These are phyloP conservation scores for Vireo altiloquus DNA, from an alignment of 2,113 vertebrate species.

Conservation along the genomic window DNA sequence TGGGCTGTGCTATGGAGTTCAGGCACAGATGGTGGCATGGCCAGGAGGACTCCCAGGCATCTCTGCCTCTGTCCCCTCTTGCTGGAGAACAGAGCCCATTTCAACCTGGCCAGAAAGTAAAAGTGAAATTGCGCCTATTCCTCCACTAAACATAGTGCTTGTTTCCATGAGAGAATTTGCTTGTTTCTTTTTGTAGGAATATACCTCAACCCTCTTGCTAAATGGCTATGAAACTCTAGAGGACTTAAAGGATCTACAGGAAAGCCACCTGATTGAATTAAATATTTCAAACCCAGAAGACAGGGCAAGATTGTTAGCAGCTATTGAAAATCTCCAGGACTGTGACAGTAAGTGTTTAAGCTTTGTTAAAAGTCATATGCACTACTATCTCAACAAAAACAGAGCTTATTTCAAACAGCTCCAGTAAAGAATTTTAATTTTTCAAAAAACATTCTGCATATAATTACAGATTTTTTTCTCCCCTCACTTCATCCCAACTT, in stretches of 20 bases:
- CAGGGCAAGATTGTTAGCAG: slow-evolving; percentile 81
- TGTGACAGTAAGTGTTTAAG: slow-evolving; percentile 80
- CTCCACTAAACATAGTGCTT: neutral
- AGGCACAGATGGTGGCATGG: neutral
- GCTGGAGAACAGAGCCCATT: neutral
- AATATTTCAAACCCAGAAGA: slow-evolving; percentile 89
- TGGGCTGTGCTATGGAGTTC: neutral
- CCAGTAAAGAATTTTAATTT: neutral
- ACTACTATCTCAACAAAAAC: neutral
- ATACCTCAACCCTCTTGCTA: slow-evolving; percentile 86
- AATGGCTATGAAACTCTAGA: slow-evolving; percentile 94
- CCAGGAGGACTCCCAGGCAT: neutral
- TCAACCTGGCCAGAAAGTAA: neutral
- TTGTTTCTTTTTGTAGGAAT: slow-evolving; percentile 77
- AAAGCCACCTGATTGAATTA: slow-evolving; percentile 91
- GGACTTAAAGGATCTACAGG: slow-evolving; percentile 89
- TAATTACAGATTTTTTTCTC: neutral
- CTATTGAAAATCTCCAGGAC: slow-evolving; percentile 82
- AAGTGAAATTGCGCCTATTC: neutral
- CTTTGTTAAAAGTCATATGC: neutral
- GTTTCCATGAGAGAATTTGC: neutral
- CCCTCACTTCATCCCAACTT: neutral
- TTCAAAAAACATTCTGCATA: neutral
- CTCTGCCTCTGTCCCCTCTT: neutral
- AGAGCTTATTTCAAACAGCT: neutral